Evolutionary conservation across 2,888 invertebrate genomes (phyloP).

Genomic region (Hoplodrina ambigua): DNA sequence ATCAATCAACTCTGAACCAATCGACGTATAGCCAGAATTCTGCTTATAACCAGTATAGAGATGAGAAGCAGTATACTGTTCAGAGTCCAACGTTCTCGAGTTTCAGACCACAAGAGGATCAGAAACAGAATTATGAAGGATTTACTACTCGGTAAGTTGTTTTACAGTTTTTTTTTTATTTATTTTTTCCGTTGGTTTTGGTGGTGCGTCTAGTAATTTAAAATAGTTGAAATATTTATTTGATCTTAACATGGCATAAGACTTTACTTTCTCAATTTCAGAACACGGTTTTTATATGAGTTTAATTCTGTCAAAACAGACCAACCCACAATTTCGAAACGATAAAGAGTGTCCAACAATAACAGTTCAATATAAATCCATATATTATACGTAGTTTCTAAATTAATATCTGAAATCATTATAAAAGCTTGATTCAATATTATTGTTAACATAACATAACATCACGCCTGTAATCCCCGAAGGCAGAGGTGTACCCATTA

Average conservation of each 20-base stretch:
- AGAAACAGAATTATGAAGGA: conserved; percentile 91
- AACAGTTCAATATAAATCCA: too few species aligned
- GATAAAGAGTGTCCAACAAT: too few species aligned
- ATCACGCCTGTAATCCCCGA: too few species aligned
- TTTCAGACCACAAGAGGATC: conserved; percentile 84
- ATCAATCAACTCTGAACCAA: conserved; percentile 57
- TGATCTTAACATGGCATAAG: neutral
- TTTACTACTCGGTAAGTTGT: conserved; percentile 91
- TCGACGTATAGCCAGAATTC: conserved; percentile 66
- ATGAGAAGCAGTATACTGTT: conserved; percentile 78
- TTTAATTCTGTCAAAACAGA: too few species aligned
- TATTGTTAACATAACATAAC: too few species aligned
- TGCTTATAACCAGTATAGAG: conserved; percentile 64
- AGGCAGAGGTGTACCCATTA: too few species aligned
- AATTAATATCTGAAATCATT: too few species aligned
- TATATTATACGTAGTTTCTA: too few species aligned
- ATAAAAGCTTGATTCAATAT: too few species aligned
- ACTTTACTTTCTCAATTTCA: too few species aligned
- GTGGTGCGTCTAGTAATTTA: conserved; percentile 3
- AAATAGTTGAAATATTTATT: neutral
- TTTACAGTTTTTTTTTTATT: neutral
- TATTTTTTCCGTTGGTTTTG: conserved; percentile 23
- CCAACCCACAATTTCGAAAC: too few species aligned
- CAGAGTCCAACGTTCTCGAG: conserved; percentile 85
- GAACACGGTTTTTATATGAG: too few species aligned